phyloP scores from a whole-genome alignment of 2,797 vertebrate species.

The Sebastes iracundus region DNA sequence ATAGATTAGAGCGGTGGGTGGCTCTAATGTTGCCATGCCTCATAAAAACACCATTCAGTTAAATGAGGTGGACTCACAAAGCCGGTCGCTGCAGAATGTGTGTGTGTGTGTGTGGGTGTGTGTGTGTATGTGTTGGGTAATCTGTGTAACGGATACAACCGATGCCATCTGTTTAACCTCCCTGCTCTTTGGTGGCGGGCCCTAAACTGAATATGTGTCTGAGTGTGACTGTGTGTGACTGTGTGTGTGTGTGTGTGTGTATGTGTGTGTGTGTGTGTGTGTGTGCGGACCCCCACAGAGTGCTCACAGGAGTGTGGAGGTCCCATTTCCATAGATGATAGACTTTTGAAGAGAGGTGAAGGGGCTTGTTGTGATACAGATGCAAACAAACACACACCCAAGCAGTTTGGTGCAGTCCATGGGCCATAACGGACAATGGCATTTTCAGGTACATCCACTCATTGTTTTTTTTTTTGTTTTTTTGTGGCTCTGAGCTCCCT shows the following conservation, averaged over 20 bases:
- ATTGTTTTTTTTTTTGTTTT: constrained; percentile 2
- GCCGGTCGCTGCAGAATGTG: constrained; percentile 28
- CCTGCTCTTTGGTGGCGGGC: constrained; percentile 48
- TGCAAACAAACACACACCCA: constrained; percentile 42
- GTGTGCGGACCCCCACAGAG: constrained; percentile 41
- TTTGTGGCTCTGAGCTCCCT: constrained; percentile 26
- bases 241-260: constrained; percentile 19
- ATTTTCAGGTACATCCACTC: constrained; percentile 41
- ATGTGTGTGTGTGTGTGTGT: constrained; percentile 29
- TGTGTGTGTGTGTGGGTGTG: background rate
- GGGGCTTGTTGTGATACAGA: constrained; percentile 32
- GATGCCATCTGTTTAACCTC: constrained; percentile 79
- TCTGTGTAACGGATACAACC: constrained; percentile 66
- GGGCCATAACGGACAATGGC: constrained; percentile 33
- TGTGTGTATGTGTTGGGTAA: constrained; percentile 42
- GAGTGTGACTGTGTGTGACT: background rate
- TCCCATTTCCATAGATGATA: constrained; percentile 68
- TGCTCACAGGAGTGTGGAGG: constrained; percentile 57
- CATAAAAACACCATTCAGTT: constrained; percentile 76
- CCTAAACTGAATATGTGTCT: constrained; percentile 39
- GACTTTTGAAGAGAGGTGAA: constrained; percentile 48
- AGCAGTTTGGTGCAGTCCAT: constrained; percentile 46
- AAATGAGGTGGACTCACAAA: constrained; percentile 77
- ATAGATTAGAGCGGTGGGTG: constrained; percentile 66
- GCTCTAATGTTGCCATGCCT: constrained; percentile 70